A percentile compares a stretch with the other conserved stretches of the same genome.
Conservation (phyloP, 2,113 vertebrate genomes). For the Phyllopteryx taeniolatus region DNA sequence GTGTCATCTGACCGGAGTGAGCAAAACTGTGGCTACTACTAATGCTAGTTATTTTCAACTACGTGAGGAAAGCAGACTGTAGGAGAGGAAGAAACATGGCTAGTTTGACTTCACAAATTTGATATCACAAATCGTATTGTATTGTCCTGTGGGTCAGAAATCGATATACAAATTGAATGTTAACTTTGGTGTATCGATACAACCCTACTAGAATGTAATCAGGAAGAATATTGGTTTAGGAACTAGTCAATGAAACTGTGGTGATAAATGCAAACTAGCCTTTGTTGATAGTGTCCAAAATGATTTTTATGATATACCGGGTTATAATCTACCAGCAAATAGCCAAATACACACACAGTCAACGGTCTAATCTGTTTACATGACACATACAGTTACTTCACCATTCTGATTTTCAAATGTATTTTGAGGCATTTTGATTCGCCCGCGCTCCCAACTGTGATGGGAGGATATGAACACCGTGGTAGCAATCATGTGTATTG, state of each 20-base stretch:
- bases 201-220: not conserved
- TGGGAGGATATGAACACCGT: not conserved
- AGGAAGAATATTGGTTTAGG: not conserved
- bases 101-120: not conserved
- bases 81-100: not conserved
- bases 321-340: too few species aligned
- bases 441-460: not conserved
- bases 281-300: too few species aligned
- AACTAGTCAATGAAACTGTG: not conserved
- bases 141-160: too few species aligned
- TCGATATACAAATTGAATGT: too few species aligned
- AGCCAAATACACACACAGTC: not conserved
- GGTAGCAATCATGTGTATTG: not conserved
- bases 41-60: not conserved
- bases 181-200: too few species aligned
- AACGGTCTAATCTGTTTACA: not conserved
- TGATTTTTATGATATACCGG: too few species aligned
- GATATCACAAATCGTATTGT: too few species aligned
- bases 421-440: not conserved
- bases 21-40: not conserved
- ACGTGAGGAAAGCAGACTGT: not conserved
- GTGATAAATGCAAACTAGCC: too few species aligned
- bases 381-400: not conserved
- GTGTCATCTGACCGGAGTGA: not conserved
- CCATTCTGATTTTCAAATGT: not conserved